Evolutionary conservation across 2,888 invertebrate genomes (phyloP), one percentile per base, ranked within the genome.

Genomic region (Cerastis leucographa): DNA sequence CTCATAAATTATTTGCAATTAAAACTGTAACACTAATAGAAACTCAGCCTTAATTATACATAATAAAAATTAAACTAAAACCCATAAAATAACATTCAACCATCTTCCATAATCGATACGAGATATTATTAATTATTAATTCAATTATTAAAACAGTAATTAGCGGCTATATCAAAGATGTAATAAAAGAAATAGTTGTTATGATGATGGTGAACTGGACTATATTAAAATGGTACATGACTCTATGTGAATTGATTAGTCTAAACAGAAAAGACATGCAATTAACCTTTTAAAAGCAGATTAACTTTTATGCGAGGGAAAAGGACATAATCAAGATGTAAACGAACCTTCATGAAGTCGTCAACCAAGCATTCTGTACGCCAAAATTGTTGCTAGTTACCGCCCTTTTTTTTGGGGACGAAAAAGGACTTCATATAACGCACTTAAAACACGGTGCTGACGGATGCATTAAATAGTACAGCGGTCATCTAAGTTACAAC

Each of bases 21-120:
- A 90, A 89, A 91, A 90, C 87, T 91, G 85, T 90, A 91, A 83
- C 90, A 90, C 80, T 86, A 85, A 89, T 87, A 87, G 81, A 88
- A 82, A 77, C 87, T 78, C 83, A 87, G 81, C 86, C 76, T 87
- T 89, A 88, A 90, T 90, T 89, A 90, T 78, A 86, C 51, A 85
- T 88, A 89, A 89, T 89, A 88, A 91, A 90, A 90, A 89, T 81
- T 86, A 86, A 90, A 90, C 84, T 80, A 59, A 84, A 87, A 78
- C 82, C 79, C 85, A 89, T 90, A 89, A 91, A 91, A 87, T 78
- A 88, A 78, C 86, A 78, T 87, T 86, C 84, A 86, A 87, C 84
- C 79, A 87, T 84, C 83, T 87, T 84, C 44, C 85, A 86, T 87
- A 89, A 89, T 88, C 84, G 84, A 87, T 87, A 82, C 74, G 65